phyloP scores from a whole-genome alignment of 1,140 invertebrate genomes.

The Hypothenemus hampei region DNA sequence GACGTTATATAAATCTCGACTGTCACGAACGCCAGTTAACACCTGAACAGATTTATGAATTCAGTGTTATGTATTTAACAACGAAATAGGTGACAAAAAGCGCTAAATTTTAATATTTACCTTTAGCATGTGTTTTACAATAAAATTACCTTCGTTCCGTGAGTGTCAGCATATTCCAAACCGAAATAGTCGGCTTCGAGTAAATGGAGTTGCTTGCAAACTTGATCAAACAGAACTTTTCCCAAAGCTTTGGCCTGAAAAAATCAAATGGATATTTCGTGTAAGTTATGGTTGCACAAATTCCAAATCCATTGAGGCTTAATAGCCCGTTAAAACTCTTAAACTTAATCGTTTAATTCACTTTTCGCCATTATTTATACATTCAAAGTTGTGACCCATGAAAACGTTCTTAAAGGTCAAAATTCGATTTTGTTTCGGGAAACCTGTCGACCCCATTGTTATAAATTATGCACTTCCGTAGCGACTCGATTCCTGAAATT shows the following conservation, averaged over 20 bases:
- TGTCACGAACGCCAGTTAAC: too few species aligned
- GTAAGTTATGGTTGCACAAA: background rate
- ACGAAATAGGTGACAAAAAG: too few species aligned
- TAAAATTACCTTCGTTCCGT: conserved; percentile 75
- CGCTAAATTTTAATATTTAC: too few species aligned
- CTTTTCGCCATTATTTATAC: background rate
- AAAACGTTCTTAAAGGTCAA: background rate
- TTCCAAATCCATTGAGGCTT: background rate
- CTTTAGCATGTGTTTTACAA: too few species aligned
- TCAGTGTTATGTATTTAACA: too few species aligned
- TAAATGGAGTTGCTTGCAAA: conserved; percentile 91
- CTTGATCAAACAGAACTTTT: conserved; percentile 91
- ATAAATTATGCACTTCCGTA: background rate
- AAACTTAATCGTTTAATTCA: background rate
- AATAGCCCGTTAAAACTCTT: background rate
- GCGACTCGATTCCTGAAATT: too few species aligned
- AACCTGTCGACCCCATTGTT: background rate
- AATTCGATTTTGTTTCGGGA: background rate
- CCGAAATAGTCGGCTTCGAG: conserved; percentile 98
- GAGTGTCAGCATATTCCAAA: conserved; percentile 85
- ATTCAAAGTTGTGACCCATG: background rate
- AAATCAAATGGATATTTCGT: conserved; percentile 27
- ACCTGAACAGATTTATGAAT: too few species aligned
- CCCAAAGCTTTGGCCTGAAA: conserved; percentile 93
- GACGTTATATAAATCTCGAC: too few species aligned